Conservation (phyloP, 2,888 invertebrate genomes). For the Clusia tigrina region DNA sequence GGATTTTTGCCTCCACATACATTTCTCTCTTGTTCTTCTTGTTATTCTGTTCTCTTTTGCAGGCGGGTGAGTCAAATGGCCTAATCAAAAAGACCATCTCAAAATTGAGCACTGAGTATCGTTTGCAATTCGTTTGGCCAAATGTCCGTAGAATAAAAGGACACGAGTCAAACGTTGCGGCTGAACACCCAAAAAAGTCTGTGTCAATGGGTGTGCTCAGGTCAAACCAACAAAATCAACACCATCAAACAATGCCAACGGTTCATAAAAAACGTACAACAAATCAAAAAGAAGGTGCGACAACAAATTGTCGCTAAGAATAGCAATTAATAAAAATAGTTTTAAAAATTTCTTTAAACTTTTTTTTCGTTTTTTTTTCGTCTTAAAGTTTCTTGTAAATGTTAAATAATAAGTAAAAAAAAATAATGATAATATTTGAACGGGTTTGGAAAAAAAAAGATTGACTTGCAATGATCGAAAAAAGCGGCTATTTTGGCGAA, state of each 20-base stretch:
- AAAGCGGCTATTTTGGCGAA: background rate
- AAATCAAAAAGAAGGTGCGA: constrained; percentile 66
- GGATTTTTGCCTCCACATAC: constrained; percentile 31
- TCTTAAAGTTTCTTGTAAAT: background rate
- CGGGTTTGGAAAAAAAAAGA: too few species aligned
- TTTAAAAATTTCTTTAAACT: background rate
- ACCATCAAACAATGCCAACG: constrained; percentile 63
- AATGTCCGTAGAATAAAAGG: constrained; percentile 65
- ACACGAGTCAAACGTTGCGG: constrained; percentile 68
- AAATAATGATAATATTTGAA: too few species aligned
- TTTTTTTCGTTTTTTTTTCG: background rate
- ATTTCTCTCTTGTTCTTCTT: constrained; percentile 40
- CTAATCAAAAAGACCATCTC: constrained; percentile 77
- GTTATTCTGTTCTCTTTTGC: constrained; percentile 60
- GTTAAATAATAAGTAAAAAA: too few species aligned
- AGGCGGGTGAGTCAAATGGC: constrained; percentile 72
- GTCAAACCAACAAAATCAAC: constrained; percentile 62
- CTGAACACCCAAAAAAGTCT: constrained; percentile 77
- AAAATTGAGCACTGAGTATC: constrained; percentile 85
- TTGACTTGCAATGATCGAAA: too few species aligned
- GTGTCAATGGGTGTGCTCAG: constrained; percentile 88
- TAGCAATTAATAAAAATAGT: constrained; percentile 25
- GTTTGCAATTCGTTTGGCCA: constrained; percentile 91
- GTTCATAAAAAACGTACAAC: constrained; percentile 75
- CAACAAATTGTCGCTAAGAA: constrained; percentile 63